Evolutionary conservation across 2,888 invertebrate genomes (phyloP), one percentile per base, ranked within the genome.

Genomic region (Morinoia aosen): DNA sequence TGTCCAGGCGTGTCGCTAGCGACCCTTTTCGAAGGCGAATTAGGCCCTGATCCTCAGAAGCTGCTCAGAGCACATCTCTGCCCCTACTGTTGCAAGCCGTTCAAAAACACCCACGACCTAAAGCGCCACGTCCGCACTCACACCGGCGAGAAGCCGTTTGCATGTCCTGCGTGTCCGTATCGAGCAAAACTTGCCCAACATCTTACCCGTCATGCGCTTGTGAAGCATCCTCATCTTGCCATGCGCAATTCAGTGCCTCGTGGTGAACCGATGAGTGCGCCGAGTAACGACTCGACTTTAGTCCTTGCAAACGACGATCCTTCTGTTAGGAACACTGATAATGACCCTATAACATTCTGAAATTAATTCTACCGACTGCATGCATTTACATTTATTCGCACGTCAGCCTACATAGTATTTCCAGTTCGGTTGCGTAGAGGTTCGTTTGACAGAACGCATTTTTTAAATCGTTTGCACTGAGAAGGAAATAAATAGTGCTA

Each of bases 81-180:
- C 40, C 25, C 95, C 16, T 93, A 91, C 48, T 95, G 95, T 57
- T 61, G 95, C 48, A 95, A 95, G 93, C 58, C 95, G 58, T 95
- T 95, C 64, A 76, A 57, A 91, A 91, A 95, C 25, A 91, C 95
- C 25, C 91, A 93, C 61, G 95, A 95, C 64, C 95, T 95, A 19
- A 91, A 93, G 48, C 96, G 96, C 91, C 96, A 96, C 96, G 64
- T 96, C 94, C 96, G 96, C 95, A 96, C 96, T n/a, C 96, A 96
- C 61, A 95, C 96, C 57, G 95, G 95, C 57, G 96, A 96, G 94
- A 96, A 96, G 95, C 96, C 96, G 56, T 96, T 96, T 95, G 94
- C 94, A 64, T 96, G 96, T 76, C 96, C 96, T 14, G 95, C 96
- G 95, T 96, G 96, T 95, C 96, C 96, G 76, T 96, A 96, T 95